Base-by-base conservation (phyloP, 1,140 invertebrate genomes). In the Leptinotarsa texana region DNA sequence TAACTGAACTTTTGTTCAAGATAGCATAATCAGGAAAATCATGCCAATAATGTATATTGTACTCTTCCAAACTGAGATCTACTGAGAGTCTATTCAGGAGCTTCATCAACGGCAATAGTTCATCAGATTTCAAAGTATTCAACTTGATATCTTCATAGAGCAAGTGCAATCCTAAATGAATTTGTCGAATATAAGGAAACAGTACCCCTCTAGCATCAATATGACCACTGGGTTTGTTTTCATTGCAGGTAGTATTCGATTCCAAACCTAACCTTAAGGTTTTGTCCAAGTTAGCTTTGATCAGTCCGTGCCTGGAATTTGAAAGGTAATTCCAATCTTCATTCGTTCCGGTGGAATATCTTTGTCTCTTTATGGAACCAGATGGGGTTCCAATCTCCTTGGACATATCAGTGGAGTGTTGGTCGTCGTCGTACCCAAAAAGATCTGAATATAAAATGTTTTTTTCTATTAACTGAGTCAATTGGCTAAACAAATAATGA, bases 131-230 rank as follows among this genome's bases (percentile, higher is more conserved):
- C 2, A 94, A 86, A 1, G 89, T 87, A 81, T 95, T 93, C 49
- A 97, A 83, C 85, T 97, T 97, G 1, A 96, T 87, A 82, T 98
- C 96, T 88, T 98, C 96, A 84, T 97, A 98, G 0, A 96, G 86
- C 13, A 98, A 86, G 87, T 98, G 96, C 49, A 98, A 87, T 0
- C 93, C 89, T 84, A 92, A 95, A 62, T 96, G 87, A 33, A 97
- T 88, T 42, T 92, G 85, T 17, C 93, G 88, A 13, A 95, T 89
- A 80, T 93, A 90, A 0, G 89, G 88, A 82, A 95, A 96, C 1
- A 97, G 85, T 18, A 91, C 83, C 2, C 93, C 89, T 76, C 89
- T 89, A 4, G 75, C 67, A 48, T 80, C 78, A 62, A 80, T 72
- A 27, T 49, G n/a, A 1, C 74, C 63, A 21, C 24, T 42, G 24